phyloP scores from a whole-genome alignment of 2,113 vertebrate species.

The Cinclus cinclus region DNA sequence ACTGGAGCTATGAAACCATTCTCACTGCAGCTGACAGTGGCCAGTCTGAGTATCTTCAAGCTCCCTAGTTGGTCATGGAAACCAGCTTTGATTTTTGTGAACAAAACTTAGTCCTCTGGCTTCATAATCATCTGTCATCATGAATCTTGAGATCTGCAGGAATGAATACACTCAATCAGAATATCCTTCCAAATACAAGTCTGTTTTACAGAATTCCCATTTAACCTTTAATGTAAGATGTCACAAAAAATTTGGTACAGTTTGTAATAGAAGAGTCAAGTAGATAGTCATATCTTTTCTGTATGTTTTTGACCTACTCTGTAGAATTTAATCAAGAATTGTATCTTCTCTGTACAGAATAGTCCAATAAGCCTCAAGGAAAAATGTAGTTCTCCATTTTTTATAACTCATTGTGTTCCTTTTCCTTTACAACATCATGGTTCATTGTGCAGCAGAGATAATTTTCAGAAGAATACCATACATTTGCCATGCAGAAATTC shows the following conservation, averaged over 20 bases:
- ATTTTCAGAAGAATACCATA: conserved; percentile 16
- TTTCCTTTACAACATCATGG: neutral
- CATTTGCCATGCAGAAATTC: neutral
- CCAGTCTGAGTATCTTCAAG: neutral
- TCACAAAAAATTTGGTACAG: neutral
- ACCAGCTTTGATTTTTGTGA: neutral
- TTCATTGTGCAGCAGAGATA: conserved; percentile 41
- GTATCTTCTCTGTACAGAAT: neutral
- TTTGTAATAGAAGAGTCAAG: neutral
- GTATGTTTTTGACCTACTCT: neutral
- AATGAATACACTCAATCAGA: neutral
- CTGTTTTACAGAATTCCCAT: neutral
- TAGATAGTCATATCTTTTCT: neutral
- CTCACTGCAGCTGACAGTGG: neutral
- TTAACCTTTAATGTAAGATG: neutral
- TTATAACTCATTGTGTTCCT: conserved; percentile 2
- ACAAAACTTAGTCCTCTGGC: neutral
- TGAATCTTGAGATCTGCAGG: neutral
- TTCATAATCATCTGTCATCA: neutral
- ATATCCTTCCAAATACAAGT: neutral
- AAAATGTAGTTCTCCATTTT: neutral
- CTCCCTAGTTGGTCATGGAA: rapidly evolving
- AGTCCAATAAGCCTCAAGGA: neutral
- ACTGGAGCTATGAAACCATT: neutral
- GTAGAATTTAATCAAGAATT: conserved; percentile 18